These are phyloP conservation scores for Pteronotus mesoamericanus DNA, from an alignment of 2,797 vertebrate genomes.

Conservation along the genomic window DNA sequence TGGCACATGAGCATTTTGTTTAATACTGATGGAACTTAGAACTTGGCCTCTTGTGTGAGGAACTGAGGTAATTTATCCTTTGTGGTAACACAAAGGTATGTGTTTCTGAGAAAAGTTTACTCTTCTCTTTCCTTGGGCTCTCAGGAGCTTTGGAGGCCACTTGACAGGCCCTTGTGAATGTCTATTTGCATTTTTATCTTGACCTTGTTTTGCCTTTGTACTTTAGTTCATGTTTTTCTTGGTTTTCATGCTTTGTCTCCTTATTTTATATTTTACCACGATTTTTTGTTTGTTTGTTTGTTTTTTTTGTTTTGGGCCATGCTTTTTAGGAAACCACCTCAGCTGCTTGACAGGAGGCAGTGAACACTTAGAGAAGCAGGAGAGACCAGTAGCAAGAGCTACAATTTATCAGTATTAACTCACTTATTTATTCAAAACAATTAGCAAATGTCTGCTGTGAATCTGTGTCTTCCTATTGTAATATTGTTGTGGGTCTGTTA, in stretches of 20 bases:
- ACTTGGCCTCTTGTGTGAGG: background rate
- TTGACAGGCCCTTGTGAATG: background rate
- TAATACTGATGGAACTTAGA: background rate
- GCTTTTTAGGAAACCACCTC: background rate
- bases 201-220: background rate
- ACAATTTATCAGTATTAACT: background rate
- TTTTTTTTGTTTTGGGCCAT: background rate
- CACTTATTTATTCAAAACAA: background rate
- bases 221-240: background rate
- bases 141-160: background rate
- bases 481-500: background rate
- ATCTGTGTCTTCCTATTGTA: background rate
- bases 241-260: background rate
- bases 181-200: background rate
- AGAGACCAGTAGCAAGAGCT: background rate
- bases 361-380: background rate
- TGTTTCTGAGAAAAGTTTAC: background rate
- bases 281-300: background rate
- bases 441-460: background rate
- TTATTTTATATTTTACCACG: background rate
- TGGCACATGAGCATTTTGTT: background rate
- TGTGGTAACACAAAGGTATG: background rate
- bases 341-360: background rate
- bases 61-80: background rate
- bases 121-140: background rate